Evolutionary conservation across 2,888 invertebrate genomes (phyloP).

Genomic region (Hemaris fuciformis): DNA sequence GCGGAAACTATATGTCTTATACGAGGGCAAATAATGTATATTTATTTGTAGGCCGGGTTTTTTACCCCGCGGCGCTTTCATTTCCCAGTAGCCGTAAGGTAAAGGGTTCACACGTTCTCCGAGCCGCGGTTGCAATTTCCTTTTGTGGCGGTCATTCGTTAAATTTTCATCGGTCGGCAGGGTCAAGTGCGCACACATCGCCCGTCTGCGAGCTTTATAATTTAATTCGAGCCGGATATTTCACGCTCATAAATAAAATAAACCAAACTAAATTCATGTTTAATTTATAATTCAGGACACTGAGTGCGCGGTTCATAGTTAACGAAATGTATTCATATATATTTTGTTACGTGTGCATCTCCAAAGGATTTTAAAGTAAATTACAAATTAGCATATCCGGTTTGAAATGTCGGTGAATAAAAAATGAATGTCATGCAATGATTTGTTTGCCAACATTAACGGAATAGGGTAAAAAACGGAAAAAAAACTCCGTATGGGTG

Average conservation of each 20-base stretch:
- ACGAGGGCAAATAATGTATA: slow-evolving; percentile 33
- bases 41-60: slow-evolving; percentile 26
- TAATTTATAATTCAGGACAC: slow-evolving; percentile 45
- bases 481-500: too few relatives aligned
- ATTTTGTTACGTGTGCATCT: slow-evolving; percentile 19
- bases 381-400: neutral
- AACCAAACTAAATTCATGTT: slow-evolving; percentile 47
- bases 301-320: slow-evolving; percentile 32
- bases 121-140: slow-evolving; percentile 57
- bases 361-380: neutral
- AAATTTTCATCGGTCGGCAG: slow-evolving; percentile 59
- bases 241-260: slow-evolving; percentile 54
- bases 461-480: too few relatives aligned
- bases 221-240: slow-evolving; percentile 56
- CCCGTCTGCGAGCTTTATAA: slow-evolving; percentile 46
- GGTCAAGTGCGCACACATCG: slow-evolving; percentile 48
- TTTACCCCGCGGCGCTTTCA: slow-evolving; percentile 39
- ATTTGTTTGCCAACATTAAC: too few relatives aligned
- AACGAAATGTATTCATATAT: slow-evolving; percentile 33
- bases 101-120: slow-evolving; percentile 53
- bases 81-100: slow-evolving; percentile 44
- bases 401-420: too few relatives aligned
- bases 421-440: too few relatives aligned
- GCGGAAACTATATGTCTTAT: slow-evolving; percentile 21
- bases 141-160: slow-evolving; percentile 66